Conservation (phyloP, 2,113 vertebrate genomes). For the Micronycteris hirsuta region DNA sequence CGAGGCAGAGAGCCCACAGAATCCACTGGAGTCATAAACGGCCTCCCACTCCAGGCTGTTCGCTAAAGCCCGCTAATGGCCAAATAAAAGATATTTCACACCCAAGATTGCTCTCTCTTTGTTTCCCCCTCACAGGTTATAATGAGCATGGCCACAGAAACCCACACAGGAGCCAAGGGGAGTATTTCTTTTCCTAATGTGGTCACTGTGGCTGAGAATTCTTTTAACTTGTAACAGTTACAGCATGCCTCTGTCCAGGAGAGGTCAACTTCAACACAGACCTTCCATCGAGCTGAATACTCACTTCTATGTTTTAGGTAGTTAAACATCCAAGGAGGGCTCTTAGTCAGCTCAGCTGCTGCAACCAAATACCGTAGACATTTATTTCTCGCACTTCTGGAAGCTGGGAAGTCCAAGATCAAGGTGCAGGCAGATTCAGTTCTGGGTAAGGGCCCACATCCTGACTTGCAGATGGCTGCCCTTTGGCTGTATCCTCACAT, state of each 20-base stretch:
- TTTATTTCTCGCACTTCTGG: background rate
- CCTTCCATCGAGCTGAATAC: background rate
- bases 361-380: background rate
- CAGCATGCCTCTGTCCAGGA: background rate
- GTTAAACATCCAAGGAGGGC: background rate
- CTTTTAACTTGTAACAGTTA: background rate
- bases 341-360: background rate
- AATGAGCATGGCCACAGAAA: background rate
- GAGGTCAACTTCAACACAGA: background rate
- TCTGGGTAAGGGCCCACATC: background rate
- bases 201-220: background rate
- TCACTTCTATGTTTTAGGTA: background rate
- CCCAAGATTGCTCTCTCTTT: background rate
- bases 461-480: background rate
- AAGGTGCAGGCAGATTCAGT: background rate
- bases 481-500: background rate
- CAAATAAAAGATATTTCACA: conserved; percentile 50
- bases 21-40: background rate
- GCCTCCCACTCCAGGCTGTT: conserved; percentile 52
- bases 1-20: conserved; percentile 39
- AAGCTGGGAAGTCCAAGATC: background rate
- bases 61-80: conserved; percentile 52
- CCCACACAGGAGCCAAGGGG: background rate
- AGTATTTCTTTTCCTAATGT: background rate
- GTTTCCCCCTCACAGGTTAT: background rate